phyloP scores from a whole-genome alignment of 1,140 invertebrate species.

The Ceratina australensis region DNA sequence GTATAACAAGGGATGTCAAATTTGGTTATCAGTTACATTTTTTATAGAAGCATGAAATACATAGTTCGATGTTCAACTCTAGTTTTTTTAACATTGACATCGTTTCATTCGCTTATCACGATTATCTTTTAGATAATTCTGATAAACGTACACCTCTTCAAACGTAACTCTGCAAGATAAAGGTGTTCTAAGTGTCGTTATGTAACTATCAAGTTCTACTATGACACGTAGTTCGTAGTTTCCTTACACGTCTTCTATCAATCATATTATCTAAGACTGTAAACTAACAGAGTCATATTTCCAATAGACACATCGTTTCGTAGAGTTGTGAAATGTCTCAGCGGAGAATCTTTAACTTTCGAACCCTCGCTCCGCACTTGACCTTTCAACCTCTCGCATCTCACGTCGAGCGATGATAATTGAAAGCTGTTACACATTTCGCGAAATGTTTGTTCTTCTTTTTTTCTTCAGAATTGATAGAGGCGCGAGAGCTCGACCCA shows the following conservation, averaged over 20 bases:
- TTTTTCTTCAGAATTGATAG: too few relatives aligned
- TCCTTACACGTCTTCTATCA: not conserved
- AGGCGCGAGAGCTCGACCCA: too few relatives aligned
- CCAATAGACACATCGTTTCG: too few relatives aligned
- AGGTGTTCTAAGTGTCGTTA: not conserved
- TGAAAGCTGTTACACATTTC: not conserved
- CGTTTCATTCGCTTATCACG: too few relatives aligned
- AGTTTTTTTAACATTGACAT: too few relatives aligned
- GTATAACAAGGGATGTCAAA: not conserved
- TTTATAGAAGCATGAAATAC: too few relatives aligned
- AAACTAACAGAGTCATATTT: too few relatives aligned
- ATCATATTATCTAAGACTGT: not conserved
- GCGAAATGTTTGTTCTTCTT: not conserved
- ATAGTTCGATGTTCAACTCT: too few relatives aligned
- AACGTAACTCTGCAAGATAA: not conserved
- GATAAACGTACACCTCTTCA: not conserved
- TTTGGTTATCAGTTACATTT: too few relatives aligned
- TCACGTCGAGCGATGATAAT: not conserved
- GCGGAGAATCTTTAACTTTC: not conserved
- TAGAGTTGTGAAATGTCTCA: too few relatives aligned
- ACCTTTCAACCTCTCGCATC: conserved; percentile 14
- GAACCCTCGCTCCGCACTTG: conserved; percentile 5
- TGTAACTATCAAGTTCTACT: not conserved
- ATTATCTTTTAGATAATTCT: too few relatives aligned
- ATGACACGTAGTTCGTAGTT: not conserved